phyloP scores from a whole-genome alignment of 1,140 invertebrate species.

The Gryllus bimaculatus region DNA sequence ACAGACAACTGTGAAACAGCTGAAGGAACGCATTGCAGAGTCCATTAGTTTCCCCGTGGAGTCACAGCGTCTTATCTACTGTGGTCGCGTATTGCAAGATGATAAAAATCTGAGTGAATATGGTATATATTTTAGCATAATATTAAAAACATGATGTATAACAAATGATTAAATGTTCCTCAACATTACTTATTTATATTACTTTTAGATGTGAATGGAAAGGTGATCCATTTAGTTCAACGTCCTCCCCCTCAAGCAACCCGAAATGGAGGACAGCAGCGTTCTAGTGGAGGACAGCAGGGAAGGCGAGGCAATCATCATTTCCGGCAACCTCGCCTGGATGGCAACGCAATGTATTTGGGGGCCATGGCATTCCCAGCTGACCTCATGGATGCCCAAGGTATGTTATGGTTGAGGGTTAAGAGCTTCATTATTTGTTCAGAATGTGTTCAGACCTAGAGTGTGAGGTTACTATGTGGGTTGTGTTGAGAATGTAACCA shows the following conservation, averaged over 20 bases:
- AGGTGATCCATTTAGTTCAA: slow-evolving; percentile 90
- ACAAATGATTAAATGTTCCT: slow-evolving; percentile 22
- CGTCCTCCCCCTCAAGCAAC: slow-evolving; percentile 53
- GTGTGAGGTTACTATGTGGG: too few species aligned
- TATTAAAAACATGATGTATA: background rate
- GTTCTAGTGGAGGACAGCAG: slow-evolving; percentile 28
- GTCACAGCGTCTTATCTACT: slow-evolving; percentile 83
- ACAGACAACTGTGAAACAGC: slow-evolving; percentile 74
- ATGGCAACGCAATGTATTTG: slow-evolving; percentile 48
- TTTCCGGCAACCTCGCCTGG: slow-evolving; percentile 27
- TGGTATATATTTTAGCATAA: slow-evolving; percentile 46
- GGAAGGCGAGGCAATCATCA: slow-evolving; percentile 24
- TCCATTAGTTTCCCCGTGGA: slow-evolving; percentile 66
- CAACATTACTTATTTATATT: background rate
- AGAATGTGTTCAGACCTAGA: too few species aligned
- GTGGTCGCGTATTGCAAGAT: slow-evolving; percentile 82
- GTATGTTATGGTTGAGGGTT: slow-evolving; percentile 21
- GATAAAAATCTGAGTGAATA: slow-evolving; percentile 80
- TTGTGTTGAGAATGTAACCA: too few species aligned
- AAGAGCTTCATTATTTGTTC: too few species aligned
- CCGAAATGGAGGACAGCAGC: slow-evolving; percentile 25
- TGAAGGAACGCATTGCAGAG: slow-evolving; percentile 75
- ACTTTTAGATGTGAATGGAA: slow-evolving; percentile 75
- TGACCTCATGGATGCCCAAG: slow-evolving; percentile 45
- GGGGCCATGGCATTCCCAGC: slow-evolving; percentile 53